These are phyloP conservation scores for Agonopterix alstromeriana DNA, from an alignment of 2,888 invertebrate species.

Conservation along the genomic window DNA sequence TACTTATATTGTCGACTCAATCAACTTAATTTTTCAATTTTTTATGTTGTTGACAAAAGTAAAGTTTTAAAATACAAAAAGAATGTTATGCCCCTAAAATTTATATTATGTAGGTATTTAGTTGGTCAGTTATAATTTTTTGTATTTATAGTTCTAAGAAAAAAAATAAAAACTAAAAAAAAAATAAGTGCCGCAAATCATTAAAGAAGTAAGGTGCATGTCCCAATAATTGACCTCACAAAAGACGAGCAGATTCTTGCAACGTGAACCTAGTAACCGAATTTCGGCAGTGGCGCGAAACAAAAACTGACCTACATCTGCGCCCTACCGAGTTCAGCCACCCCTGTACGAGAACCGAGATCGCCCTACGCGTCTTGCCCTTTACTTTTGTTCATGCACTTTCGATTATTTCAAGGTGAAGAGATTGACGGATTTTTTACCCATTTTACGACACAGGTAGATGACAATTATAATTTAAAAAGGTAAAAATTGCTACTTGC, in stretches of 20 bases:
- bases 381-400: constrained; percentile 47
- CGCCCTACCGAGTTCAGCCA: constrained; percentile 63
- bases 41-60: too few relatives aligned
- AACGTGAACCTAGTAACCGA: constrained; percentile 68
- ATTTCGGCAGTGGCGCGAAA: constrained; percentile 70
- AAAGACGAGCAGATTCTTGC: constrained; percentile 30
- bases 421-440: neutral
- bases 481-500: too few relatives aligned
- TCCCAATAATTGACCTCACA: constrained; percentile 28
- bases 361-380: constrained; percentile 60
- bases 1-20: too few relatives aligned
- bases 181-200: neutral
- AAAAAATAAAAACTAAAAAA: neutral
- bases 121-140: too few relatives aligned
- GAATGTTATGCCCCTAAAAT: too few relatives aligned
- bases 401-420: constrained; percentile 48
- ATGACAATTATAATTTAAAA: too few relatives aligned
- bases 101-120: too few relatives aligned
- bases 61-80: too few relatives aligned
- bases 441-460: too few relatives aligned
- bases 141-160: neutral
- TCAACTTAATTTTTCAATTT: too few relatives aligned
- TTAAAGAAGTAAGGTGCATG: constrained; percentile 19
- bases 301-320: constrained; percentile 76
- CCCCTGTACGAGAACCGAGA: constrained; percentile 35